Evolutionary conservation across 2,797 vertebrate genomes (phyloP).

Genomic region (Meriones psammophilus): DNA sequence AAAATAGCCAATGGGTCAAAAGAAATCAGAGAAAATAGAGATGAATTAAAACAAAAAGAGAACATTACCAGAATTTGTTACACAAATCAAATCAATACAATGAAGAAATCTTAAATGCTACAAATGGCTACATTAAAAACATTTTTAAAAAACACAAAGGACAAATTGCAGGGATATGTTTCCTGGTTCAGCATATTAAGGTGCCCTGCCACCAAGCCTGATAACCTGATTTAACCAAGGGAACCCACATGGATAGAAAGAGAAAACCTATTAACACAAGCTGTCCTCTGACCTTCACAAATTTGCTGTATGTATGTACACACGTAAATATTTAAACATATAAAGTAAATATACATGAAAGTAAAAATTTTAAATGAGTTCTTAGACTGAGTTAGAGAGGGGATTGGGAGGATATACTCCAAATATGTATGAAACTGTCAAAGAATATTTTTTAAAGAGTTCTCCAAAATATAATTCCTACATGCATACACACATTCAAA

Average conservation of each 20-base stretch:
- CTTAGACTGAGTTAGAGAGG: not conserved
- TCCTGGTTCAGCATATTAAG: not conserved
- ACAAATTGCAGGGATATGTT: not conserved
- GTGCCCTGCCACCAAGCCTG: not conserved
- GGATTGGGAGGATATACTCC: not conserved
- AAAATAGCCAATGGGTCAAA: constrained; percentile 44
- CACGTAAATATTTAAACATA: not conserved
- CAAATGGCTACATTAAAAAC: constrained; percentile 21
- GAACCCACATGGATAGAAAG: not conserved
- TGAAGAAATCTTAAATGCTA: constrained; percentile 17
- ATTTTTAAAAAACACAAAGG: not conserved
- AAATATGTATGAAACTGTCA: not conserved
- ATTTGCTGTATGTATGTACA: not conserved
- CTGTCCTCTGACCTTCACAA: not conserved
- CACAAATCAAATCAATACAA: not conserved
- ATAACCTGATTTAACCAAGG: not conserved
- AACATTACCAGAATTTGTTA: constrained; percentile 13
- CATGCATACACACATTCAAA: not conserved
- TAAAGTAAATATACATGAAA: not conserved
- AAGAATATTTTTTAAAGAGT: not conserved
- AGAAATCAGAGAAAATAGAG: constrained; percentile 53
- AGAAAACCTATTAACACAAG: not conserved
- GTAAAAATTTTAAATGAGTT: not conserved
- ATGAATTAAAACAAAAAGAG: constrained; percentile 45
- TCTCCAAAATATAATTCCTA: not conserved